These are phyloP conservation scores for Mixornis gularis DNA, from an alignment of 2,113 vertebrate species.

Conservation along the genomic window DNA sequence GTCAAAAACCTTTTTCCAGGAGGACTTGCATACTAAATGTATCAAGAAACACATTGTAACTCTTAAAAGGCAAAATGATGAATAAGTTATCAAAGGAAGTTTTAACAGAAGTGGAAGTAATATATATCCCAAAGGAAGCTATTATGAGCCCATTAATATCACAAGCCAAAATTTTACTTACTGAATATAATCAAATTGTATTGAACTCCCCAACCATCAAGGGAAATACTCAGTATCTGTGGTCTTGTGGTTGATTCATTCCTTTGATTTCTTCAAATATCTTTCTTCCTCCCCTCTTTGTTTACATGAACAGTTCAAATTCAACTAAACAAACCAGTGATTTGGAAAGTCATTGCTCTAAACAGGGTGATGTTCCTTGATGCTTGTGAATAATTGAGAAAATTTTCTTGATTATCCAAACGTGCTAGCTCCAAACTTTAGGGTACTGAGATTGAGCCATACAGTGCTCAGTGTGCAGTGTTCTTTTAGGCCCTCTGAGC, in stretches of 20 bases:
- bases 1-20: conserved; percentile 57
- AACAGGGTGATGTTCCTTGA: background rate
- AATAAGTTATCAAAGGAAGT: conserved; percentile 70
- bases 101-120: conserved; percentile 60
- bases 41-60: conserved; percentile 14
- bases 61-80: conserved; percentile 59
- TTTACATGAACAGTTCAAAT: background rate
- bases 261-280: conserved; percentile 22
- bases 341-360: background rate
- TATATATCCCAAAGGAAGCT: conserved; percentile 60
- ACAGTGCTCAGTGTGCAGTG: fast-evolving
- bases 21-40: conserved; percentile 38
- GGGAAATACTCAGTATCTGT: conserved; percentile 7
- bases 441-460: background rate
- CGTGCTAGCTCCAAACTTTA: fast-evolving
- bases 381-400: background rate
- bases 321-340: background rate
- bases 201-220: background rate
- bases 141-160: conserved; percentile 61
- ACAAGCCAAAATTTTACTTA: conserved; percentile 52
- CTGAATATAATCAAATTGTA: conserved; percentile 47
- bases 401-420: background rate
- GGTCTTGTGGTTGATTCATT: conserved; percentile 20
- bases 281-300: background rate
- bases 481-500: background rate